Percentiles rank a stretch among this genome's conserved stretches.
Conservation (phyloP, 2,797 vertebrate genomes). For the Smutsia gigantea region DNA sequence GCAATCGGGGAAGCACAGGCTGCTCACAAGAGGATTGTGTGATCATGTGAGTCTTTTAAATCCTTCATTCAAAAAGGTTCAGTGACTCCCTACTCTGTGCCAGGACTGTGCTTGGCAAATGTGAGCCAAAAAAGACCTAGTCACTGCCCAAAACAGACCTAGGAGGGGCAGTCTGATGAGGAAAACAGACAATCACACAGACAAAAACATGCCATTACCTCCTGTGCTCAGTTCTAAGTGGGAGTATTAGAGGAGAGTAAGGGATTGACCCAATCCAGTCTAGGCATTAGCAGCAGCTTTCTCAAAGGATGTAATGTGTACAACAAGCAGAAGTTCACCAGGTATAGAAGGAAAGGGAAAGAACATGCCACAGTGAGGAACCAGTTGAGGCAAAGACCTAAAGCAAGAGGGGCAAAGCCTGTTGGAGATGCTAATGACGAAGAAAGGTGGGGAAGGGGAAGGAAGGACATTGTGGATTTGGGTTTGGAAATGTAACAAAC, state of each 20-base stretch:
- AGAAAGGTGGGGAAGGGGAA: neutral
- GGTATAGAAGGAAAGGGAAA: neutral
- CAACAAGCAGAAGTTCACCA: neutral
- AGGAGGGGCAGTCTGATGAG: neutral
- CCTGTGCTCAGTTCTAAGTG: neutral
- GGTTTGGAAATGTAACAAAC: neutral
- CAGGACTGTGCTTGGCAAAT: neutral
- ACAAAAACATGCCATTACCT: neutral
- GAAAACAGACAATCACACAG: neutral
- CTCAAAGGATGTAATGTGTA: neutral
- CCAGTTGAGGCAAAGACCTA: neutral
- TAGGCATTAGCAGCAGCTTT: neutral
- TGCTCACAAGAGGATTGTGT: neutral
- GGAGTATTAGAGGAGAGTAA: neutral
- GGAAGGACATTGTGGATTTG: neutral
- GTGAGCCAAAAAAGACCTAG: neutral
- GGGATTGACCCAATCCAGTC: neutral
- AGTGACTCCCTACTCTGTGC: neutral
- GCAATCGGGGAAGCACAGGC: neutral
- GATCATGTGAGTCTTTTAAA: neutral
- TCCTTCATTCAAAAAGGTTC: slow-evolving; percentile 26
- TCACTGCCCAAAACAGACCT: neutral
- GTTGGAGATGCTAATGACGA: neutral
- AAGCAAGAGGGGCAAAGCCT: neutral
- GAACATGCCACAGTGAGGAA: neutral